Conservation (phyloP, 2,888 invertebrate genomes). For the Amblyteles armatorius region DNA sequence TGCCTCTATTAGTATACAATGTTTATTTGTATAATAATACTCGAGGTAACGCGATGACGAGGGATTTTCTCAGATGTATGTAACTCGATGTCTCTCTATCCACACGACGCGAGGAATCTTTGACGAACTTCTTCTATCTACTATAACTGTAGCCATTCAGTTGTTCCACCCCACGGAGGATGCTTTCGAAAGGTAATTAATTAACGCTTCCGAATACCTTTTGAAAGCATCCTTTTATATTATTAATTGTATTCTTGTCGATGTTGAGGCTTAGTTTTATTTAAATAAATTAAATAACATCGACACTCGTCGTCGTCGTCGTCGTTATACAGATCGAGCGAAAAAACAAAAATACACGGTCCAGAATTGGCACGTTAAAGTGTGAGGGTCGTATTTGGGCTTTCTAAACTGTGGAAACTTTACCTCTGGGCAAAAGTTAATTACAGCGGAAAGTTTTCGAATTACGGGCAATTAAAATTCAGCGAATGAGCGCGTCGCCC, state of each 20-base stretch:
- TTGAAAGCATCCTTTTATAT: conserved; percentile 82
- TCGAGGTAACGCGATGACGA: conserved; percentile 49
- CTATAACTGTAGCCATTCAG: conserved; percentile 57
- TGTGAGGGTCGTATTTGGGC: conserved; percentile 11
- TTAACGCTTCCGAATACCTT: conserved; percentile 78
- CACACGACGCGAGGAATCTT: conserved; percentile 49
- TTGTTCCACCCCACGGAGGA: conserved; percentile 72
- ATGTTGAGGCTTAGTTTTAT: not conserved
- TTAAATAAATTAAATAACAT: not conserved
- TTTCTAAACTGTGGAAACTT: not conserved
- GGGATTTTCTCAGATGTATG: conserved; percentile 28
- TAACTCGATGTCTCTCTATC: conserved; percentile 26
- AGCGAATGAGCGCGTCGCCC: not conserved
- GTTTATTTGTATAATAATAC: conserved; percentile 15
- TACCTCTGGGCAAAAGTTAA: not conserved
- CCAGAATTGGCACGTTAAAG: not conserved
- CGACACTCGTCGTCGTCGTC: conserved; percentile 12
- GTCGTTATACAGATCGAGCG: conserved; percentile 24
- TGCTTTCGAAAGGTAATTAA: conserved; percentile 84
- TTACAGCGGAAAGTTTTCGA: conserved; percentile 2
- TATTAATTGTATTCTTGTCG: not conserved
- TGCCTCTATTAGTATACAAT: conserved; percentile 33
- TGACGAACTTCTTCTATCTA: conserved; percentile 54
- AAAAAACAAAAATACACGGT: not conserved
- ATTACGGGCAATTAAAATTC: conserved; percentile 13